phyloP scores from a whole-genome alignment of 2,113 vertebrate genomes.

The Barnardius zonarius region DNA sequence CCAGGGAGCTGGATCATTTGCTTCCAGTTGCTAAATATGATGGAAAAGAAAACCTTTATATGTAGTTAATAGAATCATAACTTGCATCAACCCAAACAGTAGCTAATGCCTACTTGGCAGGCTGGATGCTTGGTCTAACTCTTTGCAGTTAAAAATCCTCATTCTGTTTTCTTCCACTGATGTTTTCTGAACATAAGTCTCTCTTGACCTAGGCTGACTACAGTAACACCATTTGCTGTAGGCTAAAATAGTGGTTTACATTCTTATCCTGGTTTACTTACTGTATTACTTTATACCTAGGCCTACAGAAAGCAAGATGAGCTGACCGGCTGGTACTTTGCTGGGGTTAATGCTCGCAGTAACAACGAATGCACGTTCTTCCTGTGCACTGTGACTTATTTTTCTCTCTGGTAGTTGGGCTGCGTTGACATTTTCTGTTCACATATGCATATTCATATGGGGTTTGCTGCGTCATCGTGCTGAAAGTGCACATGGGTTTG shows the following conservation, averaged over 20 bases:
- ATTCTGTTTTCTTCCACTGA: neutral
- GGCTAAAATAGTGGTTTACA: neutral
- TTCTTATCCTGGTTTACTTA: neutral
- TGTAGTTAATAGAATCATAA: neutral
- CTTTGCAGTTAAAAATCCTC: neutral
- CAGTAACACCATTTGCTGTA: neutral
- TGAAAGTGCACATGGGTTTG: neutral
- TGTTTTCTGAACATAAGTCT: neutral
- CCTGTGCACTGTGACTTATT: neutral
- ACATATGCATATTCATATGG: neutral
- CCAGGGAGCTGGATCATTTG: neutral
- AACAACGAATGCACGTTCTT: neutral
- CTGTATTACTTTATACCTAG: neutral
- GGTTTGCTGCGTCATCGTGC: neutral
- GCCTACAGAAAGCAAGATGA: neutral
- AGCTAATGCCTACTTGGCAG: neutral
- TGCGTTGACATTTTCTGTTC: neutral
- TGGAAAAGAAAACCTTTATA: neutral
- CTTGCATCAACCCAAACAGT: neutral
- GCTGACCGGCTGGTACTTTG: neutral
- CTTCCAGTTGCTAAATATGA: neutral
- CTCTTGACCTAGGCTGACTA: neutral
- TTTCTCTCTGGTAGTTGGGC: neutral
- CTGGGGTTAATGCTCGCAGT: neutral
- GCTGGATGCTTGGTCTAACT: neutral